Evolutionary conservation across 2,888 invertebrate species (phyloP).

Genomic region (Saturnia pavonia): DNA sequence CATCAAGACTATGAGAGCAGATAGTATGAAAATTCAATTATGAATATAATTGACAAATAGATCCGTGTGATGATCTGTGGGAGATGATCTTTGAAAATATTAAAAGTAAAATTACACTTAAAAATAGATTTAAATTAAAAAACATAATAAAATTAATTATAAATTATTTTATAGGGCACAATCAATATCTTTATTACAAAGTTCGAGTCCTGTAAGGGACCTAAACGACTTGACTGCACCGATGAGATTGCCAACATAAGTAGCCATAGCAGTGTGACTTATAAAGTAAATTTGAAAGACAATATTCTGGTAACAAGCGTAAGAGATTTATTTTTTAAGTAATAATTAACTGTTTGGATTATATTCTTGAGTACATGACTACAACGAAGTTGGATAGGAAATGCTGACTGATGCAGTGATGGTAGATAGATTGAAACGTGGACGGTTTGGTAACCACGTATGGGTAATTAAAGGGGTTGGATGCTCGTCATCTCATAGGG

Average conservation of each 20-base stretch:
- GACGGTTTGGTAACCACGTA: too few species aligned
- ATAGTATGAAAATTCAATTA: too few species aligned
- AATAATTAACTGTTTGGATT: neutral
- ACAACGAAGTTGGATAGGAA: neutral
- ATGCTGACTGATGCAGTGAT: too few species aligned
- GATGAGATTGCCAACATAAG: neutral
- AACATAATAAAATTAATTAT: neutral
- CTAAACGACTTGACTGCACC: slow-evolving; percentile 22
- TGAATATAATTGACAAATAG: too few species aligned
- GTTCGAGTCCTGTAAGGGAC: slow-evolving; percentile 24
- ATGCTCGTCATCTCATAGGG: too few species aligned
- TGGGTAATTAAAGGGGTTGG: too few species aligned
- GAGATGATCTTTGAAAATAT: too few species aligned
- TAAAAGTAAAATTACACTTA: too few species aligned
- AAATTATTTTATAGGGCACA: slow-evolving; percentile 14
- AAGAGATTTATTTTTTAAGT: slow-evolving; percentile 5
- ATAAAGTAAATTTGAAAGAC: slow-evolving; percentile 18
- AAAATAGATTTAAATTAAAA: neutral
- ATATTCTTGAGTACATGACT: neutral
- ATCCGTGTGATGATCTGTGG: too few species aligned
- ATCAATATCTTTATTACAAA: slow-evolving; percentile 17
- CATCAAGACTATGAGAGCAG: too few species aligned
- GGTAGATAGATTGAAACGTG: too few species aligned
- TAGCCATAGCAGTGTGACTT: slow-evolving; percentile 5
- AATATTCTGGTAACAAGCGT: slow-evolving; percentile 21